phyloP scores from a whole-genome alignment of 2,888 invertebrate genomes.

The Phragmatobia fuliginosa region DNA sequence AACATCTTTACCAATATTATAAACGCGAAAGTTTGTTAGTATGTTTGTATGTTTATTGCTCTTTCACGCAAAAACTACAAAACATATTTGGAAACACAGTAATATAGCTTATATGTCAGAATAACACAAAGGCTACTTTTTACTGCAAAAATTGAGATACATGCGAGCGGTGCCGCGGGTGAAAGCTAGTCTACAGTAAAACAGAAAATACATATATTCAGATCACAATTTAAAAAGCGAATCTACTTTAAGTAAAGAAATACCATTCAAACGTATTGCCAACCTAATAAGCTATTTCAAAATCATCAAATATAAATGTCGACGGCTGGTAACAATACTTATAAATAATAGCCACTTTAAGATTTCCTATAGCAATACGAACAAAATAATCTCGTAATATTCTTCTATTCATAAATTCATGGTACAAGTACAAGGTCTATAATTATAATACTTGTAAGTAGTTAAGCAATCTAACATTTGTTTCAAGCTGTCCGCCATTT shows the following conservation, averaged over 20 bases:
- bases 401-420: not conserved
- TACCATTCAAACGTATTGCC: not conserved
- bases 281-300: not conserved
- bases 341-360: not conserved
- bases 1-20: too few relatives aligned
- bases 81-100: too few relatives aligned
- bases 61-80: too few relatives aligned
- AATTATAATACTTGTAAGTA: not conserved
- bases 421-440: not conserved
- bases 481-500: not conserved
- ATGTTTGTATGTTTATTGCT: too few relatives aligned
- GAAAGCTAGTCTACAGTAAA: too few relatives aligned
- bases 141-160: too few relatives aligned
- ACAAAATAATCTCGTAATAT: not conserved
- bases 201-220: not conserved
- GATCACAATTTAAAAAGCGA: not conserved
- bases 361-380: not conserved
- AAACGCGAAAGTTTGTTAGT: too few relatives aligned
- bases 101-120: too few relatives aligned
- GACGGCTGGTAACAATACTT: not conserved
- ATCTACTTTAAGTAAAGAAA: not conserved
- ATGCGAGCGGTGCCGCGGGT: too few relatives aligned
- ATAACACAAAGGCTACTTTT: too few relatives aligned
- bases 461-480: not conserved
- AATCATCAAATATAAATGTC: not conserved